Evolutionary conservation across 2,113 vertebrate genomes (phyloP), one percentile per base, ranked within the genome.

Genomic region (Corapipo altera): DNA sequence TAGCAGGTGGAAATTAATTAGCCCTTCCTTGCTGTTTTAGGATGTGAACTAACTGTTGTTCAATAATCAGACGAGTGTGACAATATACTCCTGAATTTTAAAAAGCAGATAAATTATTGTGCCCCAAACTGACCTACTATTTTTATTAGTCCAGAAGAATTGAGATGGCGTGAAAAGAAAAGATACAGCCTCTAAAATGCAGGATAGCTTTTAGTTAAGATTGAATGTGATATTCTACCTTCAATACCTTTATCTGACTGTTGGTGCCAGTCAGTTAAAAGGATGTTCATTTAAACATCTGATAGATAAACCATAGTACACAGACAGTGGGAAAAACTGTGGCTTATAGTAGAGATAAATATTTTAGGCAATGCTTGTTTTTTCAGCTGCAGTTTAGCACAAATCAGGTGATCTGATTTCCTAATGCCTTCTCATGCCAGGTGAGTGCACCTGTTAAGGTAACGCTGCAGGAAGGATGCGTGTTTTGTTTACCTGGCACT

Each of bases 11-110:
- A 91, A 89, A 62, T 95, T 89, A 93, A 64, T 94, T 86, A 95
- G 61, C 77, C 52, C 35, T 92, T 96, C 48, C 77, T 91, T 78
- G 69, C 46, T 88, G 64, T 67, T 95, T 58, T 39, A 66, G 87
- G 55, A 95, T 94, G 89, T 95, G 78, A 96, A 73, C 57, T 94
- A 96, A 75, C 64, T 95, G 75, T 94, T 96, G 88, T 97, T 97
- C 75, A 93, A 84, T 88, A 90, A 92, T 79, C 17, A 6, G 61
- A 44, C 54, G 43, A 72, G 58, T 81, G 48, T 35, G 85, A 88
- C 77, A 91, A 85, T 73, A 86, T 73, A 59, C 61, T 94, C 52
- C 88, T 82, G 83, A 93, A 28, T 96, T 97, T 93, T 70, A 71
- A 71, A 96, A 97, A 80, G 87, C 80, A 89, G 88, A 85, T 93